Evolutionary conservation across 2,113 vertebrate species (phyloP), one percentile per base, ranked within the genome.

Genomic region (Dromas ardeola): DNA sequence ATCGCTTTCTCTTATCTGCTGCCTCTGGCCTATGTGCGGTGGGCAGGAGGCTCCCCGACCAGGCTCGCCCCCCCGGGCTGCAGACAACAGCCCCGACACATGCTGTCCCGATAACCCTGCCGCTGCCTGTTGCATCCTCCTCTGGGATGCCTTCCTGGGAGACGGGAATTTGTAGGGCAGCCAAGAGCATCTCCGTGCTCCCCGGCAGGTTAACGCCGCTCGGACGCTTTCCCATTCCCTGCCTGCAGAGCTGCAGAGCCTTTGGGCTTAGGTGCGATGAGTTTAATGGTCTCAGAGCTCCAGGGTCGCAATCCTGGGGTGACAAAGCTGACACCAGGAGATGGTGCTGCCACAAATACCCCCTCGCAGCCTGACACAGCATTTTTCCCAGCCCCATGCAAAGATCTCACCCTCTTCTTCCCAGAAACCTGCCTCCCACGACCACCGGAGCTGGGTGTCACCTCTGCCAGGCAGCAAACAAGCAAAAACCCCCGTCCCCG

Each of bases 1-100:
- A 93, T 96, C 95, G 36, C 77, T 61, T 66, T 80, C 90, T 65
- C 88, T 95, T 94, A 93, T 97, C 94, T 95, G 78, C 81, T 78
- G 88, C 81, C 94, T 62, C 95, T 97, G 90, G 96, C 96, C 96
- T 69, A 10, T 58, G 62, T 7, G 61, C 0, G 42, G 82, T 1
- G 5, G 78, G 73, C 83, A 42, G 56, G 91, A 84, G 50, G 72
- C 74, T 96, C 62, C 5, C 7, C 9, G 8, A 38, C 89, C 65
- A 22, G 0, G 1, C 63, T 83, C 76, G 22, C 2, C 0, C 52
- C 11, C 55, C n/a, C 13, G 3, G 25, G 65, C 88, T 62, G 65
- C 88, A 89, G 52, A 65, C 92, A 95, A 23, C n/a, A 86, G 52
- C 34, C 81, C 84, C 12, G 5, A 81, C 61, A 81, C 52, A 19